Evolutionary conservation across 2,797 vertebrate genomes (phyloP), one percentile per base, ranked within the genome.

Genomic region (Coendou prehensilis): DNA sequence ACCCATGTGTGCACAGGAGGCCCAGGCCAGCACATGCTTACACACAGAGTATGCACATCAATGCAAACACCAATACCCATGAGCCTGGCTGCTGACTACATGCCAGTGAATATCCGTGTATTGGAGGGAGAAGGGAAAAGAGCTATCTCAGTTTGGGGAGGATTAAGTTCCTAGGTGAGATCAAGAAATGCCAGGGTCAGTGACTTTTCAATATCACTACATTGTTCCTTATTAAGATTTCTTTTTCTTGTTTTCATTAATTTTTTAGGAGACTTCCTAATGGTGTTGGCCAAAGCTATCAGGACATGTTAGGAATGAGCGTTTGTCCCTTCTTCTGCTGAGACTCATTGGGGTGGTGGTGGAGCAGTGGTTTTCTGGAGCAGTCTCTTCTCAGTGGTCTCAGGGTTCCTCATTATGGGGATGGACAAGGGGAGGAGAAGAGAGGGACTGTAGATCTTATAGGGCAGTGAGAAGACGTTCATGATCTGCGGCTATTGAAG

Each of bases 141-240:
- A 61, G 37, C 3, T 9, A 1, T 9, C 14, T 91, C 37, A 17
- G 6, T 26, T 87, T 83, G 88, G 45, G 75, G 33, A n/a, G 47
- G 82, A 87, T 75, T 87, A 57, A 85, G 28, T 71, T 83, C 23
- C 63, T 67, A n/a, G 52, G 56, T n/a, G 52, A 59, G 10, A 81
- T 78, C 13, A 71, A 96, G 54, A 95, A 87, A 93, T 83, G 61
- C 13, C n/a, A 71, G 54, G 52, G 33, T 41, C 67, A 75, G 1
- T 37, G 50, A 5, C 37, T 54, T 95, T 89, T 89, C 67, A n/a
- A 30, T 63, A 82, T 47, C 6, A 7, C 15, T 47, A 1, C 33
- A 20, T 82, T 80, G 96, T 97, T 98, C 95, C 97, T 98, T 98
- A 98, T 98, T 99, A 98, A 98, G 59, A 71, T 33, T 59, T 61